Base-by-base conservation (phyloP, 2,888 invertebrate species). In the Mactromeris polynyma region DNA sequence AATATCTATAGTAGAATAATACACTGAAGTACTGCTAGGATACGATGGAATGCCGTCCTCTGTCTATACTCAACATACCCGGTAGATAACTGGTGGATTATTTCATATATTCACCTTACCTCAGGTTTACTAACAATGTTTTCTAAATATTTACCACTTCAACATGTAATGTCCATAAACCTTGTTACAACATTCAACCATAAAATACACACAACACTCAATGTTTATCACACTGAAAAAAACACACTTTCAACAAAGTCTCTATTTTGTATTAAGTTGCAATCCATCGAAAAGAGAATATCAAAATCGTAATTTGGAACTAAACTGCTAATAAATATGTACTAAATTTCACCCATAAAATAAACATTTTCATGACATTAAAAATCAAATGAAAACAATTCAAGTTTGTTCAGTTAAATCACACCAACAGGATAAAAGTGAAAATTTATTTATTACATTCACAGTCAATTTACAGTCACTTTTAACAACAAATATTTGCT, bases 171-270 rank as follows among this genome's bases (percentile, higher is more conserved):
- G n/a, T 64, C 26, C 58, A 64, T n/a, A 26, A 64, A 64, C 58
- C 26, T 64, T 46, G 26, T 9, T 26, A 64, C n/a, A 64, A 26
- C n/a, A n/a, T 26, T 64, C n/a, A 64, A 21, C 26, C 6, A 26
- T 26, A n/a, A 64, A 11, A 64, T n/a, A 64, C 58, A 58, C 58
- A 19, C 6, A n/a, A 26, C 17, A 51, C 19, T 51, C 51, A 51
- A 9, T 51, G 11, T 51, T 51, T 51, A 51, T 51, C 51, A 14
- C 19, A 2, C 14, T 17, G 26, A 26, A n/a, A 64, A 64, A 64
- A 64, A 64, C 58, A 26, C 58, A n/a, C 58, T 64, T 64, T 64
- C 26, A 64, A 64, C 58, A 64, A 64, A 64, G 58, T 26, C n/a
- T 58, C 21, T 11, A 46, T 46, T 9, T 58, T 58, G n/a, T 26